Percentiles rank a stretch among this genome's conserved stretches.
These are phyloP conservation scores for Sarcophaga peregrina DNA, from an alignment of 1,140 invertebrate species.

Conservation along the genomic window DNA sequence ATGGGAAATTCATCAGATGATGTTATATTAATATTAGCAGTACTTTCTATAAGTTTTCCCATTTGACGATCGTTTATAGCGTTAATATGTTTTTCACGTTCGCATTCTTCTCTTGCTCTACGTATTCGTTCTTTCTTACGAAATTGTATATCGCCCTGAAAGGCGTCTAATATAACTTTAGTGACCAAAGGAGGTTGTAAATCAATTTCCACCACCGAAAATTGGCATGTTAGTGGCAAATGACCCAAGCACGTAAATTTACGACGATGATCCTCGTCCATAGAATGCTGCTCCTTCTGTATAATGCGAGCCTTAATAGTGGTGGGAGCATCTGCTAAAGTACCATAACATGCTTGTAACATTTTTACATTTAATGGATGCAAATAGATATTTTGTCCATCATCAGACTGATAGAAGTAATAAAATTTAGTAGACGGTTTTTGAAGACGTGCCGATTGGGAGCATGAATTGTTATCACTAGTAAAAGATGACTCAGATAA, in stretches of 20 bases:
- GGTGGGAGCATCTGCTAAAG: slow-evolving; percentile 81
- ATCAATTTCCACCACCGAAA: slow-evolving; percentile 89
- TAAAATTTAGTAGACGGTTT: slow-evolving; percentile 71
- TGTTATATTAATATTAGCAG: slow-evolving; percentile 71
- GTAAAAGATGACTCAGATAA: slow-evolving; percentile 43
- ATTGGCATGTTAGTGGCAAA: slow-evolving; percentile 88
- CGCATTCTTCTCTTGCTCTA: slow-evolving; percentile 76
- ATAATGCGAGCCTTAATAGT: slow-evolving; percentile 79
- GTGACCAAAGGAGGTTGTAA: slow-evolving; percentile 79
- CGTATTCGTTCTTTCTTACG: slow-evolving; percentile 73
- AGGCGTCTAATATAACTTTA: slow-evolving; percentile 73
- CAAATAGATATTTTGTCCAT: slow-evolving; percentile 93
- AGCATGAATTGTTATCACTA: slow-evolving; percentile 52
- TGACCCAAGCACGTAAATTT: slow-evolving; percentile 87
- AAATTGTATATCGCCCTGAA: slow-evolving; percentile 77
- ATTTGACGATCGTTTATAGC: slow-evolving; percentile 78
- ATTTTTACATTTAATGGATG: slow-evolving; percentile 92
- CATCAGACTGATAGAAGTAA: slow-evolving; percentile 90
- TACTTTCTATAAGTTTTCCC: slow-evolving; percentile 70
- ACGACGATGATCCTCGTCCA: slow-evolving; percentile 82
- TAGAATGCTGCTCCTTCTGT: slow-evolving; percentile 85
- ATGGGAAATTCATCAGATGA: slow-evolving; percentile 76
- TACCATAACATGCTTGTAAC: slow-evolving; percentile 87
- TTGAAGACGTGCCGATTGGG: slow-evolving; percentile 29
- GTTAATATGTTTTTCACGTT: slow-evolving; percentile 76